phyloP scores from a whole-genome alignment of 2,888 invertebrate species.

The Macaria liturata region DNA sequence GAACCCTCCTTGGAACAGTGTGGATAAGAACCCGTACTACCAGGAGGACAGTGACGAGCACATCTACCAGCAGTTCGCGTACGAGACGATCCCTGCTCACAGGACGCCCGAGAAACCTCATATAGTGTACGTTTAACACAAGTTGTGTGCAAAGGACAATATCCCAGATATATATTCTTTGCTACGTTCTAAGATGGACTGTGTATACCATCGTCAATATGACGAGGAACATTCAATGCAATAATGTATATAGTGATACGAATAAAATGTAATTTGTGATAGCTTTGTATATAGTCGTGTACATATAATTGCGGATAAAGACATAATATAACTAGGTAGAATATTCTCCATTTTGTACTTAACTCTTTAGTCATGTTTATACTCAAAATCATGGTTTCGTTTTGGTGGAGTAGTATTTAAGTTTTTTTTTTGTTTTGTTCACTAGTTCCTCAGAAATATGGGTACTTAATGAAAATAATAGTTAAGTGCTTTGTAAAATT shows the following conservation, averaged over 20 bases:
- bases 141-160: conserved; percentile 71
- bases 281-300: conserved; percentile 80
- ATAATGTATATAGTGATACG: conserved; percentile 82
- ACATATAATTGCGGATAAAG: conserved; percentile 73
- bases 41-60: conserved; percentile 79
- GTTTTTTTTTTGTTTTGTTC: conserved; percentile 58
- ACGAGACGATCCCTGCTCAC: conserved; percentile 79
- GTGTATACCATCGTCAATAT: conserved; percentile 58
- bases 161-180: conserved; percentile 62
- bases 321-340: conserved; percentile 53
- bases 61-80: conserved; percentile 80
- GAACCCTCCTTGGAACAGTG: conserved; percentile 79
- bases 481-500: conserved; percentile 61
- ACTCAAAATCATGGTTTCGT: conserved; percentile 41
- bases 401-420: conserved; percentile 49
- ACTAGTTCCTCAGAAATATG: conserved; percentile 67
- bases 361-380: conserved; percentile 66
- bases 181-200: conserved; percentile 55
- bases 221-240: conserved; percentile 69
- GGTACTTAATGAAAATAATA: conserved; percentile 53
- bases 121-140: conserved; percentile 84
- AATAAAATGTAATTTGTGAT: conserved; percentile 81
- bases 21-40: conserved; percentile 76
- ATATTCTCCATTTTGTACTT: conserved; percentile 75
- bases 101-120: conserved; percentile 82